A percentile compares a stretch with the other conserved stretches of the same genome.
Evolutionary conservation across 2,888 invertebrate genomes (phyloP).

Genomic region (Catocala nupta): DNA sequence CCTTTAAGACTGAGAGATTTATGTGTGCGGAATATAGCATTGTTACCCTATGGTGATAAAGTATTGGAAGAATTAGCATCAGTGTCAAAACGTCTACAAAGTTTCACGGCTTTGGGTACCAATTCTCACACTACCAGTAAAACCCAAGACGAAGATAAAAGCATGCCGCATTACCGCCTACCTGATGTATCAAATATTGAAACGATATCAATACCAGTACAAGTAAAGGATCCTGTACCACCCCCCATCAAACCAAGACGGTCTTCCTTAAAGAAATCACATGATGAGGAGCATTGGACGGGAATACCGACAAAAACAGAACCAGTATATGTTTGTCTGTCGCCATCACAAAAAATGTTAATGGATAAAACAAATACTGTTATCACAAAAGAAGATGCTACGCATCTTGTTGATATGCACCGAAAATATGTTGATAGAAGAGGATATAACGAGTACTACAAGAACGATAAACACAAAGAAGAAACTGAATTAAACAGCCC

Average conservation of each 20-base stretch:
- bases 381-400: constrained; percentile 85
- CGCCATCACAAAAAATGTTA: constrained; percentile 90
- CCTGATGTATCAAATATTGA: constrained; percentile 81
- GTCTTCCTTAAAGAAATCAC: constrained; percentile 75
- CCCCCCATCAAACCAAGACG: constrained; percentile 80
- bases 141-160: constrained; percentile 41
- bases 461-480: constrained; percentile 48
- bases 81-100: constrained; percentile 87
- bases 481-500: constrained; percentile 48
- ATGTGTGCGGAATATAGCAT: constrained; percentile 89
- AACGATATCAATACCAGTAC: constrained; percentile 69
- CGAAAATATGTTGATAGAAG: constrained; percentile 90
- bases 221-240: constrained; percentile 61
- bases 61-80: constrained; percentile 90
- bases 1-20: constrained; percentile 88
- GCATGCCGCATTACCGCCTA: constrained; percentile 81
- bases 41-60: constrained; percentile 90
- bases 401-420: constrained; percentile 90
- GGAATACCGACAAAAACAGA: constrained; percentile 88
- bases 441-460: constrained; percentile 78
- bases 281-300: constrained; percentile 85
- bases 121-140: constrained; percentile 36
- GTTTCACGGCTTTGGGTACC: constrained; percentile 63
- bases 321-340: constrained; percentile 89
- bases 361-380: constrained; percentile 86